Evolutionary conservation across 1,140 invertebrate species (phyloP).

Genomic region (Aphis craccivora): DNA sequence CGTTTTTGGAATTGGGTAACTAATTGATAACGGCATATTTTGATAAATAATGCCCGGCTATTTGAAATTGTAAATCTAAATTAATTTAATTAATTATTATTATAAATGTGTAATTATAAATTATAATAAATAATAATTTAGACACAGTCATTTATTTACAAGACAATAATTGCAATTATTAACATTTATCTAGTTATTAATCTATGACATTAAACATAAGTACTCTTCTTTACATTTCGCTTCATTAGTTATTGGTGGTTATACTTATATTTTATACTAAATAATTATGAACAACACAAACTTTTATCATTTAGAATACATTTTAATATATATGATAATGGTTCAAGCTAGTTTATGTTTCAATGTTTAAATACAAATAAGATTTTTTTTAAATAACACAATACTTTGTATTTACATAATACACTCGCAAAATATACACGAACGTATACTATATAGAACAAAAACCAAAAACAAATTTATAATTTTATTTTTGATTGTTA

Average conservation of each 20-base stretch:
- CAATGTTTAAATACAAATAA: too few relatives aligned
- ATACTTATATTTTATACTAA: not conserved
- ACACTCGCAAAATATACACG: too few relatives aligned
- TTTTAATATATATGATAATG: too few relatives aligned
- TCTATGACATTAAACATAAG: not conserved
- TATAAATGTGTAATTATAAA: too few relatives aligned
- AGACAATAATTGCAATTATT: not conserved
- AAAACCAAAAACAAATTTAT: too few relatives aligned
- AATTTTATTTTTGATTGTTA: too few relatives aligned
- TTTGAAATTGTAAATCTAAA: not conserved
- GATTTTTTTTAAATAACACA: too few relatives aligned
- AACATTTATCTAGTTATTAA: not conserved
- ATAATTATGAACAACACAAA: not conserved
- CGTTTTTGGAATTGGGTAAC: not conserved
- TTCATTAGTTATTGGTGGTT: not conserved
- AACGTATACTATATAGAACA: too few relatives aligned
- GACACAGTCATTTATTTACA: not conserved
- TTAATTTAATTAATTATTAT: not conserved
- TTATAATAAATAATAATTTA: not conserved
- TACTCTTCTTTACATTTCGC: not conserved
- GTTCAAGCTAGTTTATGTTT: too few relatives aligned
- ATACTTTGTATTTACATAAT: too few relatives aligned
- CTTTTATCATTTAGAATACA: too few relatives aligned
- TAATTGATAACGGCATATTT: not conserved
- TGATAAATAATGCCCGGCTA: conserved; percentile 14